These are phyloP conservation scores for Pseudachorutes palmiensis DNA, from an alignment of 1,140 invertebrate genomes.

Conservation along the genomic window DNA sequence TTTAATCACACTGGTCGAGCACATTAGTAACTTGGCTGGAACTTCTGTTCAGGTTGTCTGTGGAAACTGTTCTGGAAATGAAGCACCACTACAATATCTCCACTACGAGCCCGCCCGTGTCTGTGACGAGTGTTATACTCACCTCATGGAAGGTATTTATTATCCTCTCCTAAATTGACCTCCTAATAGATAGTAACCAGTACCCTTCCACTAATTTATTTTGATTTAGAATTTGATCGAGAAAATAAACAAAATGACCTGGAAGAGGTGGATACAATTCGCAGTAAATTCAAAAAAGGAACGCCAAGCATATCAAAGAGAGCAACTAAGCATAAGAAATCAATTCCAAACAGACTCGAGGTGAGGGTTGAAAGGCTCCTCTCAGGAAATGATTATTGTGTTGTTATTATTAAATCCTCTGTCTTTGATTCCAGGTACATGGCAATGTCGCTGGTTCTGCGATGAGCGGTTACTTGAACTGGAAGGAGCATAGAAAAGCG, in stretches of 20 bases:
- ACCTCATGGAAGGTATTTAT: slow-evolving; percentile 47
- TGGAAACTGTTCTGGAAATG: slow-evolving; percentile 58
- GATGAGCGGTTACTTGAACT: slow-evolving; percentile 53
- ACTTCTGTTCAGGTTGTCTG: slow-evolving; percentile 55
- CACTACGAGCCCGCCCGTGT: slow-evolving; percentile 51
- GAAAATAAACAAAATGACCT: slow-evolving; percentile 19
- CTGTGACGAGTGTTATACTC: slow-evolving; percentile 53
- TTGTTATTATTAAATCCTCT: too few relatives aligned
- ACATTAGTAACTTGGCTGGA: not conserved
- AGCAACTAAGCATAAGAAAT: slow-evolving; percentile 24
- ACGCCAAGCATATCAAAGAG: slow-evolving; percentile 19
- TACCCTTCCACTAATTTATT: too few relatives aligned
- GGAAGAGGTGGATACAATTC: slow-evolving; percentile 18
- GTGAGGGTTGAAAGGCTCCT: not conserved
- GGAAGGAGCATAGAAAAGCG: slow-evolving; percentile 41
- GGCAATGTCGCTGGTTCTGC: slow-evolving; percentile 43
- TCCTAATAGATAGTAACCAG: too few relatives aligned
- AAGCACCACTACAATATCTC: slow-evolving; percentile 57
- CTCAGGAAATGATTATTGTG: too few relatives aligned
- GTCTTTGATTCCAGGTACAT: not conserved
- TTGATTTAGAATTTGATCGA: slow-evolving; percentile 36
- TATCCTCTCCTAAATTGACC: too few relatives aligned
- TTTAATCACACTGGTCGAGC: not conserved
- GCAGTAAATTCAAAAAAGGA: slow-evolving; percentile 30
- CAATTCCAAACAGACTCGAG: slow-evolving; percentile 30